phyloP scores from a whole-genome alignment of 2,888 invertebrate genomes.

The Sisyra nigra region DNA sequence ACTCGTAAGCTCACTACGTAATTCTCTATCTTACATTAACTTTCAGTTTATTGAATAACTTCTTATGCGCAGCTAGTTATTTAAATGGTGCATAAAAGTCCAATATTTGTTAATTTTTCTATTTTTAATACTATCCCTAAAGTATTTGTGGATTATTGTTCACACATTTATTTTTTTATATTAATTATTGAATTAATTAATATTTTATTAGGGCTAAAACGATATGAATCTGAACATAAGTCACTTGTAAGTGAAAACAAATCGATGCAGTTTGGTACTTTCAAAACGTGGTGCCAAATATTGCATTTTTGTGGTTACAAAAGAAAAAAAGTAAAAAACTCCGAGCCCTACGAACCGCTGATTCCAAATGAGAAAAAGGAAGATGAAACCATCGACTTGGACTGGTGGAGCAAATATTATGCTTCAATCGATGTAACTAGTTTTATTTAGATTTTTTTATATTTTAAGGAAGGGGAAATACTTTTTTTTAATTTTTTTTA shows the following conservation, averaged over 20 bases:
- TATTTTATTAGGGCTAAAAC: no score
- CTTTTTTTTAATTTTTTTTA: not conserved
- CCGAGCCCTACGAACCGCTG: not conserved
- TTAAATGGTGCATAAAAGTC: no score
- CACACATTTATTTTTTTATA: no score
- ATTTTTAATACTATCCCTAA: no score
- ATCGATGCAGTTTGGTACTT: not conserved
- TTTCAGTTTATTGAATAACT: no score
- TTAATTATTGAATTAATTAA: no score
- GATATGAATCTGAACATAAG: not conserved
- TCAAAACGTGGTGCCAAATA: not conserved
- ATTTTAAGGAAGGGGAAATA: slow-evolving; percentile 9
- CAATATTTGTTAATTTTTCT: no score
- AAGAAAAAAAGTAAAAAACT: not conserved
- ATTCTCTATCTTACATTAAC: no score
- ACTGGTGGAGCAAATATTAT: slow-evolving; percentile 41
- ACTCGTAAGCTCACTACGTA: no score
- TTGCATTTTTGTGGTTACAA: no score
- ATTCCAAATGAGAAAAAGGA: slow-evolving; percentile 16
- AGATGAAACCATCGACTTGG: slow-evolving; percentile 21
- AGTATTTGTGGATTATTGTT: no score
- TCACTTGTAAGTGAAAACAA: not conserved
- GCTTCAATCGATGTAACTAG: slow-evolving; percentile 22
- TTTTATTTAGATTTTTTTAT: not conserved
- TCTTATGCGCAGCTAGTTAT: no score